These are phyloP conservation scores for Gila robusta DNA, from an alignment of 2,797 vertebrate genomes.

Conservation along the genomic window DNA sequence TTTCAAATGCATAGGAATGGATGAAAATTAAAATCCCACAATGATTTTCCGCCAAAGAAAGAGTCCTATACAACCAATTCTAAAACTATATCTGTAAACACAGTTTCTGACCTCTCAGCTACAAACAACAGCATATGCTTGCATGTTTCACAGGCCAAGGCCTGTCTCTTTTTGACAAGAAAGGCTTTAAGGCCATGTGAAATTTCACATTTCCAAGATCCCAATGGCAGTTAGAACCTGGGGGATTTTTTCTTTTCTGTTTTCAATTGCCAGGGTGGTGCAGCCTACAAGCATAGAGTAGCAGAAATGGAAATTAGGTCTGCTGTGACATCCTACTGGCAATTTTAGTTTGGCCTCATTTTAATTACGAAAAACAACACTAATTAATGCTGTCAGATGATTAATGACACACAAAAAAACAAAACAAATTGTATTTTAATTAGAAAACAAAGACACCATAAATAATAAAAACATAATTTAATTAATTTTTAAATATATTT, in stretches of 20 bases:
- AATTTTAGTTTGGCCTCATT: slow-evolving; percentile 32
- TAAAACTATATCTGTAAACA: background rate
- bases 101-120: background rate
- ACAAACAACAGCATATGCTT: slow-evolving; percentile 16
- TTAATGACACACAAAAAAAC: background rate
- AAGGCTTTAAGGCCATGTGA: slow-evolving; percentile 4
- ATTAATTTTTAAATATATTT: background rate
- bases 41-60: background rate
- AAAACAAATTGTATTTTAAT: background rate
- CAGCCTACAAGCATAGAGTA: slow-evolving; percentile 33
- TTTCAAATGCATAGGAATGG: background rate
- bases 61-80: background rate
- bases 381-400: slow-evolving; percentile 19
- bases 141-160: background rate
- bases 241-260: slow-evolving; percentile 17
- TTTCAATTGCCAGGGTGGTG: slow-evolving; percentile 19
- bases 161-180: slow-evolving; percentile 4
- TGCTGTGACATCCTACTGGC: slow-evolving; percentile 47
- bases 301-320: slow-evolving; percentile 54
- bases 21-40: background rate
- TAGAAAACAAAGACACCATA: background rate
- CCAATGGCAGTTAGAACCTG: slow-evolving; percentile 23
- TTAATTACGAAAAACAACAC: slow-evolving; percentile 9
- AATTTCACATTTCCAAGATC: slow-evolving; percentile 17
- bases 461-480: background rate